Base-by-base conservation (phyloP, 2,113 vertebrate genomes). In the Motacilla tschutschensis region DNA sequence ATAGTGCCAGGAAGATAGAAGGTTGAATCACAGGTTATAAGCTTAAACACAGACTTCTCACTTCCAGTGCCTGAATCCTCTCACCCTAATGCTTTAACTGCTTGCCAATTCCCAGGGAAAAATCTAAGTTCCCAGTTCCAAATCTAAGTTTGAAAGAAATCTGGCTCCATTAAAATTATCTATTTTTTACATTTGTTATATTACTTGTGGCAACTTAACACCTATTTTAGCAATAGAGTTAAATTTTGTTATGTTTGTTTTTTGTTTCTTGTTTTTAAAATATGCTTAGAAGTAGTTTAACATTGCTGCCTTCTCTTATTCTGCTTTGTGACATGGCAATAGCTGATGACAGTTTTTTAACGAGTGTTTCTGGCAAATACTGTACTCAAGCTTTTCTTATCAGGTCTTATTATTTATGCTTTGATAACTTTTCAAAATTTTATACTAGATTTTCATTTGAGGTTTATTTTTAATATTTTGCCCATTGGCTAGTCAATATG, bases 11-110 rank as follows among this genome's bases (percentile, higher is more conserved):
- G 60, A 72, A 67, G 79, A 73, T 26, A 29, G 19, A 59, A 82
- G n/a, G 44, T 66, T 67, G 75, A 84, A 87, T 84, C 58, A 13
- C 51, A 71, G 74, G 44, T 84, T 93, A 57, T 29, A 64, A 88
- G 43, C 60, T 74, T 73, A 64, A 82, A 53, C 44, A 50, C 19
- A 55, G 53, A 44, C 33, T 90, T 79, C 55, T 48, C 19, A 4
- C 19, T 62, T 62, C 15, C n/a, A 64, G 2, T 40, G 64, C 44
- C 76, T 67, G 64, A 85, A 59, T 63, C 31, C n/a, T 86, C 48
- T 88, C 60, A 18, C 50, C 17, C 41, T 29, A 31, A 47, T 40
- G n/a, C 58, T 82, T 55, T 38, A 63, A 21, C 35, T 64, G 31
- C 44, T 67, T 66, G 59, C 53, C 72, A 69, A 1, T 58, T 82